Percentiles rank a stretch among this genome's conserved stretches.
Conservation (phyloP, 2,113 vertebrate species). For the Sula dactylatra region DNA sequence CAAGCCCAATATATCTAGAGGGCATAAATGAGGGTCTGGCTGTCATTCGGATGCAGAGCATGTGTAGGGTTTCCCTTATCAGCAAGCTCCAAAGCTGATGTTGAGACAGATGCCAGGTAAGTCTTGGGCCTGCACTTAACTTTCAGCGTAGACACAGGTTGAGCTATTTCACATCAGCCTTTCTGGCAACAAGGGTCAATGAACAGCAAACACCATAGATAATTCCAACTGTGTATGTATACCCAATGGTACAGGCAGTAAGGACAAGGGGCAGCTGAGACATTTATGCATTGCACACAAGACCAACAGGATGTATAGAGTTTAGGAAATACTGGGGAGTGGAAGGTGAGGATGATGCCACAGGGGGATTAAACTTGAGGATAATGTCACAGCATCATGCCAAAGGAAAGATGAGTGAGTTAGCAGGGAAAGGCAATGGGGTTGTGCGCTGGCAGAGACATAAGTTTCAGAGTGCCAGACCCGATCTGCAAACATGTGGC, state of each 20-base stretch:
- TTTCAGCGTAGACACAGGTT: neutral
- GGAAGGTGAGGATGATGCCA: neutral
- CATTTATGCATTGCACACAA: neutral
- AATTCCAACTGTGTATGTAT: neutral
- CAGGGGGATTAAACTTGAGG: neutral
- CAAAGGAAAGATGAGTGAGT: neutral
- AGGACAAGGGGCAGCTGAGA: neutral
- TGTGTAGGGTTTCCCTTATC: neutral
- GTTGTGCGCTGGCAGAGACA: neutral
- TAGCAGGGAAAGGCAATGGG: neutral
- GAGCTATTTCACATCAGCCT: neutral
- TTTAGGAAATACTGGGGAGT: neutral
- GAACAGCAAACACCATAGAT: neutral
- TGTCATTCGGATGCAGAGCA: neutral
- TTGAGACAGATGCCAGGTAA: neutral
- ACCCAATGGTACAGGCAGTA: neutral
- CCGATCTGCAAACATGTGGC: neutral
- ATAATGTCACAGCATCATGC: neutral
- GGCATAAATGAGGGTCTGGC: neutral
- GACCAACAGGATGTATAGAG: neutral
- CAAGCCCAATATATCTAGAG: neutral
- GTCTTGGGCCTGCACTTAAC: neutral
- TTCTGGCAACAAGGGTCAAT: rapidly evolving
- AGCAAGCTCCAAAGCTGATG: neutral
- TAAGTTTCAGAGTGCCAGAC: neutral